Conservation (phyloP, 1,140 invertebrate genomes). For the Leptoteleia sp. region DNA sequence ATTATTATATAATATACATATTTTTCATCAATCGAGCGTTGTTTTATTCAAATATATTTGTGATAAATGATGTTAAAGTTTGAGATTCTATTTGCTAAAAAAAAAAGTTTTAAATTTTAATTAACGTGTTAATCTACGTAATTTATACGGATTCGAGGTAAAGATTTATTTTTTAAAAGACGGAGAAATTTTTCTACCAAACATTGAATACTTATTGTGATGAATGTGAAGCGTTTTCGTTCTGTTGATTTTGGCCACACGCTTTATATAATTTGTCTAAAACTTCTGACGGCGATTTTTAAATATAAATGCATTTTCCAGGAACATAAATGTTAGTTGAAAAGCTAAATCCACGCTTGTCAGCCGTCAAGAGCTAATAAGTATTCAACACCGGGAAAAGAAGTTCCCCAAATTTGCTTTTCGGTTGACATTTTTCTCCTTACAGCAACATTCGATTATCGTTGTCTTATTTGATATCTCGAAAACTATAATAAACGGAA, state of each 20-base stretch:
- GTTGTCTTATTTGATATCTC: conserved; percentile 25
- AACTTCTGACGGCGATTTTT: conserved; percentile 4
- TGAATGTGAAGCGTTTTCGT: neutral
- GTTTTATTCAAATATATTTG: conserved; percentile 51
- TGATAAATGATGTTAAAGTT: conserved; percentile 60
- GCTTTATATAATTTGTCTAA: conserved; percentile 20
- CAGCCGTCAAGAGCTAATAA: neutral
- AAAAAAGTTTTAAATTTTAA: conserved; percentile 51
- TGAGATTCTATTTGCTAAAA: conserved; percentile 55
- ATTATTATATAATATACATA: conserved; percentile 11
- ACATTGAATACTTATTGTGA: conserved; percentile 19
- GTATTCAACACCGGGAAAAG: conserved; percentile 19
- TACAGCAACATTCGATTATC: neutral
- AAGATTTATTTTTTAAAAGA: conserved; percentile 24
- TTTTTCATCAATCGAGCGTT: conserved; percentile 29
- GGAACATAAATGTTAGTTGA: conserved; percentile 20
- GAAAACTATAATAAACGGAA: conserved; percentile 44
- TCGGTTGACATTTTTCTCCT: neutral
- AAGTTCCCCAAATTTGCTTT: conserved; percentile 1
- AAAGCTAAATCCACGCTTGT: conserved; percentile 15
- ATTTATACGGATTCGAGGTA: conserved; percentile 19
- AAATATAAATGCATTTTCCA: conserved; percentile 13
- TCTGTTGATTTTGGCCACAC: conserved; percentile 34
- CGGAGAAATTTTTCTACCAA: conserved; percentile 5
- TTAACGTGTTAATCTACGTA: conserved; percentile 45